Conservation (phyloP, 2,113 vertebrate species). For the Motacilla alba region DNA sequence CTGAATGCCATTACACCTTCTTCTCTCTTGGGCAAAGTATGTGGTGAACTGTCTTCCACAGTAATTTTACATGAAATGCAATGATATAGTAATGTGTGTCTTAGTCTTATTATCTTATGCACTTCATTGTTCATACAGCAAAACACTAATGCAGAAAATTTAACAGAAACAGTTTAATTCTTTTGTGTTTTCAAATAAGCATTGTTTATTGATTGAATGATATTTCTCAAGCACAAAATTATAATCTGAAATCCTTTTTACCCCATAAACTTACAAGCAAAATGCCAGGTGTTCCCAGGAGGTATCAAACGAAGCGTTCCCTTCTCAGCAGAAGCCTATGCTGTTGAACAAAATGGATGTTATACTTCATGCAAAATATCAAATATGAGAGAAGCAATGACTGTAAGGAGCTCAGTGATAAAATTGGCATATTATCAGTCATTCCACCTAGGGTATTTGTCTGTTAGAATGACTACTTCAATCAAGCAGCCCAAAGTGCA, state of each 20-base stretch:
- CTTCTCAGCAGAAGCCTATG: background rate
- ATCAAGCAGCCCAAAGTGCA: background rate
- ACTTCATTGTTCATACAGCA: background rate
- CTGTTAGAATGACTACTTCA: background rate
- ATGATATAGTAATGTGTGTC: background rate
- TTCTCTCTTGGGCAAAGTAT: background rate
- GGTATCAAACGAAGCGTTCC: background rate
- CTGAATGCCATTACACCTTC: background rate
- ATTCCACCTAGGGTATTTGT: background rate
- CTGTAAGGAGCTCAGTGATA: background rate
- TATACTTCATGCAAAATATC: background rate
- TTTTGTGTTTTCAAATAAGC: background rate
- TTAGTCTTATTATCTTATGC: background rate
- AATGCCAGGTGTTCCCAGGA: background rate
- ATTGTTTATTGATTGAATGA: background rate
- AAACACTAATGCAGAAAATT: background rate
- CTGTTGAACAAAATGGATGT: background rate
- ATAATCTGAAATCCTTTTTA: background rate
- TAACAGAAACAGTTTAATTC: background rate
- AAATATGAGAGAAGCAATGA: background rate
- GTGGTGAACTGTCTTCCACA: background rate
- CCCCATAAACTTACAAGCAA: background rate
- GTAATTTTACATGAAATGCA: background rate
- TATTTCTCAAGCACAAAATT: background rate
- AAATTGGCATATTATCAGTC: background rate